A percentile compares a stretch with the other conserved stretches of the same genome.
phyloP scores from a whole-genome alignment of 2,797 vertebrate species.

The Melanotaenia boesemani region DNA sequence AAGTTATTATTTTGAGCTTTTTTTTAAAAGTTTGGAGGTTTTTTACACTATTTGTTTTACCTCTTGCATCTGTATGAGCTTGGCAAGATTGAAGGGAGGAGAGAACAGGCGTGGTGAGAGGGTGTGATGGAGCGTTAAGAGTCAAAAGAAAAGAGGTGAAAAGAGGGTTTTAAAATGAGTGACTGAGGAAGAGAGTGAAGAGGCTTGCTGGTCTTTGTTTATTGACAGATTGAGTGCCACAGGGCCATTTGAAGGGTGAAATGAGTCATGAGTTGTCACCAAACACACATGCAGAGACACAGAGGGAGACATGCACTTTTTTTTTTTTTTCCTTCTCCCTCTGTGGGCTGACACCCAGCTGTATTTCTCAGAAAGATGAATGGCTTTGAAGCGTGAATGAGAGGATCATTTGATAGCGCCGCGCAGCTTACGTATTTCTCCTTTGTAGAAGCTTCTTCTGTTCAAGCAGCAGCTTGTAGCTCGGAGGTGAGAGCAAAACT shows the following conservation, averaged over 20 bases:
- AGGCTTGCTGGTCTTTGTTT: slow-evolving; percentile 69
- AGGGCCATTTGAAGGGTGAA: slow-evolving; percentile 68
- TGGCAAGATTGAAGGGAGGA: neutral
- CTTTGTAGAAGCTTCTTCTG: slow-evolving; percentile 57
- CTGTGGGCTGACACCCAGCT: slow-evolving; percentile 52
- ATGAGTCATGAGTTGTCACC: slow-evolving; percentile 76
- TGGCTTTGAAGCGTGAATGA: slow-evolving; percentile 69
- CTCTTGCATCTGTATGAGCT: neutral
- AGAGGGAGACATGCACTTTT: slow-evolving; percentile 20
- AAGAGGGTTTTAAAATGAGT: slow-evolving; percentile 53
- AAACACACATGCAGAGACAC: slow-evolving; percentile 36
- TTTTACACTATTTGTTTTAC: slow-evolving; percentile 5
- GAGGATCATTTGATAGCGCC: slow-evolving; percentile 67
- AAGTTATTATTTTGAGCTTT: slow-evolving; percentile 54
- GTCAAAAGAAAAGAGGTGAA: slow-evolving; percentile 34
- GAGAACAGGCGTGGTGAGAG: neutral
- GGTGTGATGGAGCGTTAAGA: slow-evolving; percentile 49
- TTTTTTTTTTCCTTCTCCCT: slow-evolving; percentile 1
- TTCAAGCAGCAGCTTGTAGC: slow-evolving; percentile 45
- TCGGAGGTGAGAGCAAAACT: slow-evolving; percentile 63
- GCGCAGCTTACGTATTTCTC: slow-evolving; percentile 67
- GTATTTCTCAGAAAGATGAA: slow-evolving; percentile 73
- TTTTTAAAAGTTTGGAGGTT: slow-evolving; percentile 41
- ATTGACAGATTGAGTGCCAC: slow-evolving; percentile 64
- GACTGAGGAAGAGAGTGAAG: slow-evolving; percentile 29